phyloP scores from a whole-genome alignment of 2,113 vertebrate species.

The Paedocypris sp. region DNA sequence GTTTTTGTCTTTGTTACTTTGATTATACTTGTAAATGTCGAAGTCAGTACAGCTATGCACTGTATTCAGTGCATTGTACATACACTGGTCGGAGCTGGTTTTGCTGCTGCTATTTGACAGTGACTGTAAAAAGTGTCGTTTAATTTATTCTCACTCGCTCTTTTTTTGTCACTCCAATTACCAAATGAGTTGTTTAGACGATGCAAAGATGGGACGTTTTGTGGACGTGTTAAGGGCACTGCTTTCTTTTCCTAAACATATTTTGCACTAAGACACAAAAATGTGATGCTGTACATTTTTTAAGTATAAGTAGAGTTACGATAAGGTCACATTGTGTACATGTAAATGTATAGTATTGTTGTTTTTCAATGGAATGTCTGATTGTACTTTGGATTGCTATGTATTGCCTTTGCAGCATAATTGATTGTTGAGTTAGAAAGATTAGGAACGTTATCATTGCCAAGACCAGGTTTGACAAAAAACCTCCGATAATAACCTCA shows the following conservation, averaged over 20 bases:
- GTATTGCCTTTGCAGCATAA: constrained; percentile 57
- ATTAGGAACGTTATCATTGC: constrained; percentile 32
- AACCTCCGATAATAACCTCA: constrained; percentile 57
- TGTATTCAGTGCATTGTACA: constrained; percentile 50
- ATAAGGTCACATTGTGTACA: constrained; percentile 49
- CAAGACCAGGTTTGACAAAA: constrained; percentile 31
- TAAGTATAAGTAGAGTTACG: constrained; percentile 51
- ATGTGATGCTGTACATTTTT: constrained; percentile 67
- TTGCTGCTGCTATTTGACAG: constrained; percentile 68
- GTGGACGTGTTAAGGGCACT: constrained; percentile 16
- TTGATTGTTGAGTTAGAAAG: constrained; percentile 44
- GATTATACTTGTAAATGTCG: constrained; percentile 47
- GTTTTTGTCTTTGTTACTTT: constrained; percentile 43
- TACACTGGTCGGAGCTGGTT: constrained; percentile 58
- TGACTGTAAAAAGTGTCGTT: constrained; percentile 66
- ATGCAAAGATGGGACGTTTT: constrained; percentile 4
- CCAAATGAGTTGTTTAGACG: constrained; percentile 27
- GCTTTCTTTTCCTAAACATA: constrained; percentile 48
- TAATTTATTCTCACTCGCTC: constrained; percentile 63
- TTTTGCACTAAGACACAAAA: constrained; percentile 69
- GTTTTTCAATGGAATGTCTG: constrained; percentile 62
- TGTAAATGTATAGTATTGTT: constrained; percentile 54
- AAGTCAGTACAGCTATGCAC: constrained; percentile 56
- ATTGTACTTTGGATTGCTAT: constrained; percentile 56
- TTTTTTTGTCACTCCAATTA: constrained; percentile 35